Evolutionary conservation across 1,140 invertebrate species (phyloP).

Genomic region (Fopius arisanus): DNA sequence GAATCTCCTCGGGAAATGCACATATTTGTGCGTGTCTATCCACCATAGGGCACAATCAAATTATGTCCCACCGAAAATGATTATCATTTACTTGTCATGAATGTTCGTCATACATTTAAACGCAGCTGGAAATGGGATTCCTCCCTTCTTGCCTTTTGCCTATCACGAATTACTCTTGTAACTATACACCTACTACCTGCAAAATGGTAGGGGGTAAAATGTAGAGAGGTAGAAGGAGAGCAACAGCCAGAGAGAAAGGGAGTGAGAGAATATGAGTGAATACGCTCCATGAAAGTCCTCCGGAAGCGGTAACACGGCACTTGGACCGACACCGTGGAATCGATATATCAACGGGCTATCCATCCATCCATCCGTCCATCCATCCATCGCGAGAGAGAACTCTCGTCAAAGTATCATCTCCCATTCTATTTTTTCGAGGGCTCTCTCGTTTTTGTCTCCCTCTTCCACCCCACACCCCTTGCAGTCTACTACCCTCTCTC

Average conservation of each 20-base stretch:
- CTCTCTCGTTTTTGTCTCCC: conserved; percentile 21
- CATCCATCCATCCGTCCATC: conserved; percentile 22
- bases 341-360: conserved; percentile 24
- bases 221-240: too few species aligned
- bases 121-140: conserved; percentile 26
- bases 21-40: conserved; percentile 4
- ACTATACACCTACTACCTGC: not conserved
- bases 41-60: not conserved
- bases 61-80: not conserved
- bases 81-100: conserved; percentile 13
- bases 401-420: conserved; percentile 37
- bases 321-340: conserved; percentile 21
- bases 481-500: not conserved
- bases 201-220: not conserved
- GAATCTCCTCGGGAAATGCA: conserved; percentile 14
- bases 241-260: not conserved
- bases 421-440: conserved; percentile 34
- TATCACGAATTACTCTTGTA: not conserved
- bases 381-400: conserved; percentile 32
- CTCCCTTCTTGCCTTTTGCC: not conserved
- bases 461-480: not conserved
- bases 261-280: not conserved
- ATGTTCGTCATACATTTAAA: not conserved
- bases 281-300: conserved; percentile 20
- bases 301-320: conserved; percentile 23